These are phyloP conservation scores for Eilema caniola DNA, from an alignment of 2,888 invertebrate species.

Conservation along the genomic window DNA sequence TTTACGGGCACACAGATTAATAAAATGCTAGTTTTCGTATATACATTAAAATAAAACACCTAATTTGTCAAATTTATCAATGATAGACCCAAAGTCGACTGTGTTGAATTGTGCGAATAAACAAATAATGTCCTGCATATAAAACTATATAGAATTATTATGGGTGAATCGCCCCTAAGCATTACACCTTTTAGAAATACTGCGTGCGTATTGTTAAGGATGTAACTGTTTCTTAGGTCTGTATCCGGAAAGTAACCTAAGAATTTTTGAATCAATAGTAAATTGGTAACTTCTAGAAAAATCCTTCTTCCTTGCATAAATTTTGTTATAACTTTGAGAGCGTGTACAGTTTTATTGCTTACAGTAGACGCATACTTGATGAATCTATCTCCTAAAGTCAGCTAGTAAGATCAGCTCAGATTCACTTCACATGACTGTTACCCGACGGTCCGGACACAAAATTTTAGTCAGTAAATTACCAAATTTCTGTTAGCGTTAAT, in stretches of 20 bases:
- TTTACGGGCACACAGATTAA: not conserved
- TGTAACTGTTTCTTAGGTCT: not conserved
- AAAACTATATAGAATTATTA: too few species aligned
- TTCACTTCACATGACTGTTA: not conserved
- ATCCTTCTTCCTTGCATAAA: too few species aligned
- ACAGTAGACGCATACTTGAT: not conserved
- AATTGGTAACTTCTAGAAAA: not conserved
- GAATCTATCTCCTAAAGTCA: not conserved
- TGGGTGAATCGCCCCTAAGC: too few species aligned
- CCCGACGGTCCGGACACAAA: not conserved
- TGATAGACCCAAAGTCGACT: not conserved
- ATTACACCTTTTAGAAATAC: too few species aligned
- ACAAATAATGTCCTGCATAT: not conserved
- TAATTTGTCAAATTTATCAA: not conserved
- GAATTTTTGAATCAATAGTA: not conserved
- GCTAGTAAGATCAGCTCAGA: not conserved
- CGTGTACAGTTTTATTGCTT: not conserved
- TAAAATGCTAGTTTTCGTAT: not conserved
- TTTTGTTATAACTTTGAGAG: too few species aligned
- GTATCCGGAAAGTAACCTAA: not conserved
- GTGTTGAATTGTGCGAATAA: not conserved
- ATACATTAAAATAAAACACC: not conserved
- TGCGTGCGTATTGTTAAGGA: too few species aligned
- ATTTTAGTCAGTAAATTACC: not conserved
- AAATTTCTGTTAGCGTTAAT: not conserved